These are phyloP conservation scores for Sminthopsis crassicaudata DNA, from an alignment of 2,113 vertebrate genomes.

Conservation along the genomic window DNA sequence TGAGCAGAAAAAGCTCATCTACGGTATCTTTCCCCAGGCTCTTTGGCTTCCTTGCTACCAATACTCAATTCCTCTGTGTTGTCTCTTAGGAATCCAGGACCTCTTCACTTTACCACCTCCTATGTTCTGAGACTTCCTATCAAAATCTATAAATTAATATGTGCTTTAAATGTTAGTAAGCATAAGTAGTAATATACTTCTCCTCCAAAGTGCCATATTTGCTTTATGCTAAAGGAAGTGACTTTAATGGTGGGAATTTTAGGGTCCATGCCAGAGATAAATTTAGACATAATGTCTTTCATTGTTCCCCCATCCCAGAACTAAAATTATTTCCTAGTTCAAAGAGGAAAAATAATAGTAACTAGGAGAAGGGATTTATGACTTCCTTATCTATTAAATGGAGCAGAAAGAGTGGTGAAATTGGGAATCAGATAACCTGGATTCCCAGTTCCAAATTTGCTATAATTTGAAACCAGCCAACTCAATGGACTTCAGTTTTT, in stretches of 20 bases:
- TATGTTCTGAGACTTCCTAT: not conserved
- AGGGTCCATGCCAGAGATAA: not conserved
- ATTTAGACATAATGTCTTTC: not conserved
- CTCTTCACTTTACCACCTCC: not conserved
- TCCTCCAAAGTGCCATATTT: not conserved
- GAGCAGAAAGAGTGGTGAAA: not conserved
- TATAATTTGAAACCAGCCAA: not conserved
- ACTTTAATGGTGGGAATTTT: not conserved
- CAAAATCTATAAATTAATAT: not conserved
- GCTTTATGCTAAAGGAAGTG: constrained; percentile 16
- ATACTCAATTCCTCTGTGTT: not conserved
- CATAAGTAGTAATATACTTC: not conserved
- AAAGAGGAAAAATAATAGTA: not conserved
- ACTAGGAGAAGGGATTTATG: not conserved
- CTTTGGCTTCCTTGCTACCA: not conserved
- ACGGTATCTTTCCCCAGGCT: not conserved
- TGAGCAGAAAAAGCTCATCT: not conserved
- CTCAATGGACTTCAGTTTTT: not conserved
- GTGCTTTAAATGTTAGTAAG: not conserved
- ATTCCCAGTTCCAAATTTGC: not conserved
- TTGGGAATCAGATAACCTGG: not conserved
- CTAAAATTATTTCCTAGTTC: not conserved
- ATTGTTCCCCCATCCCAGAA: not conserved
- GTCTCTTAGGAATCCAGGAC: not conserved
- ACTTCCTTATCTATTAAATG: not conserved